Evolutionary conservation across 2,797 vertebrate genomes (phyloP), one percentile per base, ranked within the genome.

Genomic region (Loriculus beryllinus): DNA sequence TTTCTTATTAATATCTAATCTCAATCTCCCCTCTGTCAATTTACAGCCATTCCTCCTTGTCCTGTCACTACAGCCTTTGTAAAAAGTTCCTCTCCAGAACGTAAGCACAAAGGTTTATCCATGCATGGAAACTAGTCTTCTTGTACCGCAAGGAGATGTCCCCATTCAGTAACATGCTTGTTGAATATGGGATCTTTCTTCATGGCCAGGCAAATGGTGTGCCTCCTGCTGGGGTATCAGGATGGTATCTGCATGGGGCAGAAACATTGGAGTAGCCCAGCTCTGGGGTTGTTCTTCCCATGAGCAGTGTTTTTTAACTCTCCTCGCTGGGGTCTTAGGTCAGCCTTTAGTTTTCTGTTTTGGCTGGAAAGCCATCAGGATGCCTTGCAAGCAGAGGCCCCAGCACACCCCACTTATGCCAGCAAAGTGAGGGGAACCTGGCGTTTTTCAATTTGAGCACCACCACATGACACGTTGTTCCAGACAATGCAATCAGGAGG

Each of bases 391-490:
- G 39, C 43, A 28, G 48, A 74, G 40, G 57, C 59, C 5, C 11
- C 51, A 26, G 43, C 57, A n/a, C 0, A 2, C 1, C 10, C 40
- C 3, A 2, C 42, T 86, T 54, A 71, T 37, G 26, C 43, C 12
- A 7, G 37, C 2, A 1, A 51, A 40, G 52, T 0, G 0, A 9
- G 39, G 68, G n/a, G 47, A 20, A 82, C 31, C 13, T 1, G 3
- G 21, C 0, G 2, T 9, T 68, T 33, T 56, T 77, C 63, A 59
- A 22, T 60, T 48, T 0, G 13, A 76, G 49, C 82, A 42, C 51
- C 39, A 8, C 54, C 51, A 15, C 74, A 25, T 4, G 29, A 29
- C 40, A 10, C 4, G 10, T 62, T 72, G 23, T 59, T 94, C 47
- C 69, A 69, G 67, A 74, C 51, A 72, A 43, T 77, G 86, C 59